phyloP scores from a whole-genome alignment of 2,797 vertebrate genomes.

The Enteromius mattozi region DNA sequence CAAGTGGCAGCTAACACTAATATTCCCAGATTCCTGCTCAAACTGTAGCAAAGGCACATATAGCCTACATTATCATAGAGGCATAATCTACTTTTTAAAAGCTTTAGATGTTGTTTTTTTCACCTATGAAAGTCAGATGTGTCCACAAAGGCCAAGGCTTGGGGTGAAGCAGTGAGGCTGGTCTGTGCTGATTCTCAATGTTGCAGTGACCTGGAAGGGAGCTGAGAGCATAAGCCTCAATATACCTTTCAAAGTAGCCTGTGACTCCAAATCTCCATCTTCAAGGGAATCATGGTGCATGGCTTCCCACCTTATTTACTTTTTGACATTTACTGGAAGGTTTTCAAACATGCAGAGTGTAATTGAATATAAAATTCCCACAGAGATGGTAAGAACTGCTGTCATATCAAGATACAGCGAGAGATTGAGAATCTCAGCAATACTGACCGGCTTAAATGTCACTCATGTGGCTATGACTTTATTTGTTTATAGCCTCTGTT shows the following conservation, averaged over 20 bases:
- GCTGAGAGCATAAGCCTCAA: conserved; percentile 49
- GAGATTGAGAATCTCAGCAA: conserved; percentile 58
- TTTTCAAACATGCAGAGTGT: conserved; percentile 56
- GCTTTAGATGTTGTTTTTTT: not conserved
- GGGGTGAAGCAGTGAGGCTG: not conserved
- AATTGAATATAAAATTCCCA: conserved; percentile 63
- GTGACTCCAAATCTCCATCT: conserved; percentile 56
- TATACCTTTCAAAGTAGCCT: conserved; percentile 60
- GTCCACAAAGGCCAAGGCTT: not conserved
- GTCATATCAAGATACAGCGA: conserved; percentile 56
- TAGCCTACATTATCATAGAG: not conserved
- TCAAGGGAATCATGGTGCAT: conserved; percentile 50
- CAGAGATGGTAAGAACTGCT: conserved; percentile 46
- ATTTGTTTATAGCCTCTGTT: conserved; percentile 51
- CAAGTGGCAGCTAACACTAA: not conserved
- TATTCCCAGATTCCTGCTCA: not conserved
- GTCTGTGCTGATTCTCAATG: conserved; percentile 49
- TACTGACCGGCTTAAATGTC: conserved; percentile 58
- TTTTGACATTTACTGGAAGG: conserved; percentile 65
- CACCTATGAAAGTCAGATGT: conserved; percentile 6
- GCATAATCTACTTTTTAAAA: not conserved
- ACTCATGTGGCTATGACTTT: conserved; percentile 55
- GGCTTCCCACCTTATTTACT: conserved; percentile 61
- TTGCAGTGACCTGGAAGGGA: conserved; percentile 55
- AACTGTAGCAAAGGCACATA: not conserved